Evolutionary conservation across 2,797 vertebrate species (phyloP).

Genomic region (Cheirogaleus major): DNA sequence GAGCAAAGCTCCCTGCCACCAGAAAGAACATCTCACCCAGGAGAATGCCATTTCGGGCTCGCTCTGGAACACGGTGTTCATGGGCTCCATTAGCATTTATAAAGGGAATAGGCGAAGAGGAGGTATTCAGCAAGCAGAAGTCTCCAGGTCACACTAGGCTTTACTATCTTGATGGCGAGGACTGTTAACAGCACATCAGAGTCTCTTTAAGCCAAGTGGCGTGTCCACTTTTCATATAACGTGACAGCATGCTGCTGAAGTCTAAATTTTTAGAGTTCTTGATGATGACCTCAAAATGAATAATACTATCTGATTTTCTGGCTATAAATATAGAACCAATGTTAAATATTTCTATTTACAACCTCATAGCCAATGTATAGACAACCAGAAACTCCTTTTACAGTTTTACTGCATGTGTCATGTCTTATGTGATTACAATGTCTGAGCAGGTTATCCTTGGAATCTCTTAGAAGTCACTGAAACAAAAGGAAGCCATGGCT

Average conservation of each 20-base stretch:
- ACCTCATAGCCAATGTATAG: background rate
- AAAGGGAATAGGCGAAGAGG: background rate
- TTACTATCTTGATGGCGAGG: rapidly evolving
- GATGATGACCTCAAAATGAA: background rate
- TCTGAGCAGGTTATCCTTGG: background rate
- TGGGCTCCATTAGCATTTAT: background rate
- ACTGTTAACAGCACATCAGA: too few species aligned
- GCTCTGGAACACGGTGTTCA: background rate
- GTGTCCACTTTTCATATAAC: background rate
- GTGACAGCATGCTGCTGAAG: background rate
- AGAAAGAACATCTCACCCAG: conserved; percentile 35
- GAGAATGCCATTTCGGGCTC: background rate
- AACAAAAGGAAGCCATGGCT: background rate
- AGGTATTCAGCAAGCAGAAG: background rate
- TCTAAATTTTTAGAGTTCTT: background rate
- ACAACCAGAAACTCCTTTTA: background rate
- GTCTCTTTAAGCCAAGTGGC: background rate
- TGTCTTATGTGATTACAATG: background rate
- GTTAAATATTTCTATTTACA: background rate
- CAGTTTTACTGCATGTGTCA: background rate
- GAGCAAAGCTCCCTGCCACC: background rate
- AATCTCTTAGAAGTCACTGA: background rate
- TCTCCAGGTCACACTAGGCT: too few species aligned
- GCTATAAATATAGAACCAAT: background rate
- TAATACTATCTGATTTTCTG: background rate